phyloP scores from a whole-genome alignment of 2,113 vertebrate species.

The Cettia cetti region DNA sequence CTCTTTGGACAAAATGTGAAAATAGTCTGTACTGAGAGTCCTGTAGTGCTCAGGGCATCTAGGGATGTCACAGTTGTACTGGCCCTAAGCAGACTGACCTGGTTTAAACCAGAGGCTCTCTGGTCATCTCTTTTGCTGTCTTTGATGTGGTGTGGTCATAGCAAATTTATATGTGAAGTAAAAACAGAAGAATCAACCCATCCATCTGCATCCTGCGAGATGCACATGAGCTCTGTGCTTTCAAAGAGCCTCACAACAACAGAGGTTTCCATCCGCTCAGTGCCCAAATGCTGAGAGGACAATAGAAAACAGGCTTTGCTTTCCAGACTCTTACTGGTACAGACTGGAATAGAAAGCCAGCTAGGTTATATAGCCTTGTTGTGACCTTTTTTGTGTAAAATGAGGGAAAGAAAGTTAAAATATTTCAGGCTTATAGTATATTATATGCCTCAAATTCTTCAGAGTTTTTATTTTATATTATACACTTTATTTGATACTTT shows the following conservation, averaged over 20 bases:
- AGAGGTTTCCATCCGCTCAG: rapidly evolving
- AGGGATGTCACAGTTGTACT: neutral
- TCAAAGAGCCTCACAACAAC: neutral
- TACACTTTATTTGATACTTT: neutral
- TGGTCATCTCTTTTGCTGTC: neutral
- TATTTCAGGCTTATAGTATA: neutral
- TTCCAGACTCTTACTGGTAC: neutral
- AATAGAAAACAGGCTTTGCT: neutral
- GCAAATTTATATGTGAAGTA: neutral
- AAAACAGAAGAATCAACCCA: neutral
- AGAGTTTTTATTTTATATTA: neutral
- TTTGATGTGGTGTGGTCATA: neutral
- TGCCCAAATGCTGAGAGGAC: neutral
- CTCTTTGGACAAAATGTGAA: neutral
- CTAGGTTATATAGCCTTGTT: neutral
- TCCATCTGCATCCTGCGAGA: neutral
- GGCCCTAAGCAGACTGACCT: neutral
- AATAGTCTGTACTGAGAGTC: neutral
- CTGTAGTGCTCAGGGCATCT: neutral
- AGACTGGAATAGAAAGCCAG: neutral
- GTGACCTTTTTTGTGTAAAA: neutral
- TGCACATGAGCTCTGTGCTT: neutral
- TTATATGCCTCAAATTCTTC: neutral
- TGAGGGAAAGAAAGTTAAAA: neutral
- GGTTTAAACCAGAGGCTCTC: neutral